A percentile compares a stretch with the other conserved stretches of the same genome.
Conservation (phyloP, 2,888 invertebrate genomes). For the Oegoconia quadripuncta region DNA sequence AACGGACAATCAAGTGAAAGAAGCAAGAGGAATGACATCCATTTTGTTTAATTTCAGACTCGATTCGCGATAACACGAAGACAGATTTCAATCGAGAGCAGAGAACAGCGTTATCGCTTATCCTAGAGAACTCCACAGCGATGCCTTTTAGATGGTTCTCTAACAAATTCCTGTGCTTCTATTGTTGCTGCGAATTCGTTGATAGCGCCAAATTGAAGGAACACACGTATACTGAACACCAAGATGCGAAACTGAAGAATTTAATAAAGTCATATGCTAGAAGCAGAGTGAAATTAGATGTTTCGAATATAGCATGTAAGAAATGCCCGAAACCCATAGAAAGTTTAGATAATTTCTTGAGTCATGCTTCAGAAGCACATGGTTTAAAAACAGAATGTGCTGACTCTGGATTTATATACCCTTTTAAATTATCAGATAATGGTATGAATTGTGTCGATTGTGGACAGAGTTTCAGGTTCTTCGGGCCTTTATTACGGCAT, state of each 20-base stretch:
- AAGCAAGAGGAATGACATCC: not conserved
- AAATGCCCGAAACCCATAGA: conserved; percentile 28
- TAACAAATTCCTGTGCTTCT: conserved; percentile 36
- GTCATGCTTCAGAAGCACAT: conserved; percentile 32
- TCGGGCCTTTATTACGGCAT: conserved; percentile 43
- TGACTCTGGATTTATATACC: conserved; percentile 27
- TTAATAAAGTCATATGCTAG: conserved; percentile 16
- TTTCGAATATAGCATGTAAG: conserved; percentile 39
- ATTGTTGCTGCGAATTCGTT: conserved; percentile 27
- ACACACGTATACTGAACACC: conserved; percentile 36
- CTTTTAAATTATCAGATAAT: conserved; percentile 42
- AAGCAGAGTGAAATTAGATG: conserved; percentile 35
- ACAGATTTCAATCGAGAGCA: not conserved
- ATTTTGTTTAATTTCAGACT: conserved; percentile 15
- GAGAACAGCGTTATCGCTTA: conserved; percentile 12
- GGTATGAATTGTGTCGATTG: conserved; percentile 45
- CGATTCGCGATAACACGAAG: not conserved
- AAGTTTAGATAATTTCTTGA: conserved; percentile 32
- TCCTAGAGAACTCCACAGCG: conserved; percentile 31
- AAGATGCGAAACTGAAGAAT: conserved; percentile 30
- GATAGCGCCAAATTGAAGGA: conserved; percentile 21
- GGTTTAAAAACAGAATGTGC: conserved; percentile 33
- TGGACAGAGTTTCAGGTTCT: conserved; percentile 41
- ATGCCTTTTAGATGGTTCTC: conserved; percentile 36
- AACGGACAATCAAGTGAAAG: no score